Base-by-base conservation (phyloP, 2,797 vertebrate species). In the Melopsittacus undulatus region DNA sequence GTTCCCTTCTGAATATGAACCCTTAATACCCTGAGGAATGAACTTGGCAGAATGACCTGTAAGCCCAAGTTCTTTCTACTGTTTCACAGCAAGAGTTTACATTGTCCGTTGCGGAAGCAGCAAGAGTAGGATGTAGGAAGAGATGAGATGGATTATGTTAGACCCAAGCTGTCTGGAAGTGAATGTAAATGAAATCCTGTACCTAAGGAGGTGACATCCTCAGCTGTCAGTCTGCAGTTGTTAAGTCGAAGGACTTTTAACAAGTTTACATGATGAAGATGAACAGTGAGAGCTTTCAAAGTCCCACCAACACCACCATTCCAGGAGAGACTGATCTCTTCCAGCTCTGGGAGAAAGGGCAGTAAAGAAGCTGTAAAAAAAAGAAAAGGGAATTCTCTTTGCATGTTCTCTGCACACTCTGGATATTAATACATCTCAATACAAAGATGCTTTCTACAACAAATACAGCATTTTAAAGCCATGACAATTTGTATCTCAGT, bases 251-350 rank as follows among this genome's bases (percentile, higher is more conserved):
- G 97, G 20, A 96, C 92, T 96, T 98, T 98, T 91, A 99, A 82
- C 63, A 98, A 95, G 64, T 87, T 96, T 90, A 98, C 85, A 1
- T 98, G 97, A 84, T 98, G 98, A 51, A 99, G 96, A 83, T 98
- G 98, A 94, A 95, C 96, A 72, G 98, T 98, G 92, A 99, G 62
- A 36, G 93, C 95, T n/a, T 62, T 95, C 85, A 99, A 85, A 52
- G 97, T 94, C 15, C 98, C 98, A 36, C 98, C 98, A 82, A 99
- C 94, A 87, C 98, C 97, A 76, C 98, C 97, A 81, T 99, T 99
- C 99, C 99, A 99, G 68, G 99, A 99, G 70, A 99, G 79, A 73
- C 98, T 98, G 91, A 99, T 42, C 95, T 99, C 98, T 97, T 99
- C 98, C 97, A 99, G 92, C 83, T 98, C 97, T 46, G 98, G 97